A percentile compares a stretch with the other conserved stretches of the same genome.
phyloP scores from a whole-genome alignment of 2,113 vertebrate genomes.

The Ptilonorhynchus violaceus region DNA sequence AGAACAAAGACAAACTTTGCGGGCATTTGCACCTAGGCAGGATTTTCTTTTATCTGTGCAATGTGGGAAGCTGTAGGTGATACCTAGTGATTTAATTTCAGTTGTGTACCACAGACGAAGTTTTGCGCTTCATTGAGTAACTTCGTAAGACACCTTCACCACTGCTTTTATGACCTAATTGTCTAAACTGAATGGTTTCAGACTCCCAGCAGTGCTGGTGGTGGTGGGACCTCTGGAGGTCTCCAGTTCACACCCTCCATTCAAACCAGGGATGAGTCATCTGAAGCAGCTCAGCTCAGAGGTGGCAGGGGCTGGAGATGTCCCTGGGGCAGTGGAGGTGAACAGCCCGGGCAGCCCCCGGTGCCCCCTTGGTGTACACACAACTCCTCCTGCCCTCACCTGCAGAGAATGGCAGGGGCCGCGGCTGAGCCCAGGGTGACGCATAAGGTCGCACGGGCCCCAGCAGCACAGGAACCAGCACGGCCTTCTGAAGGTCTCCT shows the following conservation, averaged over 20 bases:
- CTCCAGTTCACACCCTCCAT: background rate
- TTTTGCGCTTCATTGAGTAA: background rate
- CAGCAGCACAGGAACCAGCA: background rate
- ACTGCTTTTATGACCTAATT: background rate
- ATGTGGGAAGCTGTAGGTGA: background rate
- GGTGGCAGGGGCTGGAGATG: background rate
- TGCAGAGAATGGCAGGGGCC: background rate
- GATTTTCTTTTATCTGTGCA: background rate
- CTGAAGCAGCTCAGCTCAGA: background rate
- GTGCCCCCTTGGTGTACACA: fast-evolving
- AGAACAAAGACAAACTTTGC: background rate
- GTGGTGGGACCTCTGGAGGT: background rate
- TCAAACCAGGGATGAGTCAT: background rate
- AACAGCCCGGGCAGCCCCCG: fast-evolving
- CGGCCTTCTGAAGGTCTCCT: background rate
- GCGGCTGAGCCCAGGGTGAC: background rate
- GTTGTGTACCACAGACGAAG: background rate
- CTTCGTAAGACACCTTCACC: background rate
- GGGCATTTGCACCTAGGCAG: background rate
- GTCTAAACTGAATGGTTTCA: background rate
- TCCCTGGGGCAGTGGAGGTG: background rate
- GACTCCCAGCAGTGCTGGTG: too few species aligned
- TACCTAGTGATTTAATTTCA: background rate
- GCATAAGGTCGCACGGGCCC: fast-evolving
- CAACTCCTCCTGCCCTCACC: background rate